Base-by-base conservation (phyloP, 2,888 invertebrate species). In the Hylaea fasciaria region DNA sequence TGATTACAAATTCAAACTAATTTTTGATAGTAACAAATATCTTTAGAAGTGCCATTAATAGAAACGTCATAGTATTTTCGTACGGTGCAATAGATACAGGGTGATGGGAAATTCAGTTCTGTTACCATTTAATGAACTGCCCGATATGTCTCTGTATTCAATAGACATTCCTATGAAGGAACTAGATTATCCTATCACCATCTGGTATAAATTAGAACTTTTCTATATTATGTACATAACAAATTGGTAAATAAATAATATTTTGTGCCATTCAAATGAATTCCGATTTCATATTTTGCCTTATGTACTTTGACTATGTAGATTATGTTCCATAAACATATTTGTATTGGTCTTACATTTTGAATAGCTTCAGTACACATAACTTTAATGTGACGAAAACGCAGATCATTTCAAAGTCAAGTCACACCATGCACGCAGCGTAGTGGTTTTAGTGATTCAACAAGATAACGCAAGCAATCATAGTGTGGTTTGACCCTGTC, bases 1-100 rank as follows among this genome's bases (percentile, higher is more conserved):
- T 65, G 54, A 66, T 43, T 71, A 71, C 62, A 60, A 64, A 66
- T 60, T 62, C 51, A 43, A 53, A 69, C 2, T 61, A 63, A 57
- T 65, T 67, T 65, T 67, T 57, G 57, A 68, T 66, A 57, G 56
- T 67, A 40, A 72, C 76, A 81, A 73, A 82, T 81, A 83, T 68
- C 70, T 74, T 81, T 87, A 83, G 83, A 88, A 87, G 90, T 91
- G 90, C 90, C 90, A 91, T 91, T 90, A 87, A 74, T 60, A 76
- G 74, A 80, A 76, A 81, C 35, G 35, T 43, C 71, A 85, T 83
- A 85, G 85, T 91, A 90, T 91, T 91, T 90, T 90, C 87, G 71
- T 89, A 90, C 82, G 72, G 74, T 82, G 77, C 82, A 82, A 87
- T 86, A 86, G 77, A 56, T 61, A 16, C 28, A 35, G 40, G 14